phyloP scores from a whole-genome alignment of 2,888 invertebrate genomes.

The Apodemia zela region DNA sequence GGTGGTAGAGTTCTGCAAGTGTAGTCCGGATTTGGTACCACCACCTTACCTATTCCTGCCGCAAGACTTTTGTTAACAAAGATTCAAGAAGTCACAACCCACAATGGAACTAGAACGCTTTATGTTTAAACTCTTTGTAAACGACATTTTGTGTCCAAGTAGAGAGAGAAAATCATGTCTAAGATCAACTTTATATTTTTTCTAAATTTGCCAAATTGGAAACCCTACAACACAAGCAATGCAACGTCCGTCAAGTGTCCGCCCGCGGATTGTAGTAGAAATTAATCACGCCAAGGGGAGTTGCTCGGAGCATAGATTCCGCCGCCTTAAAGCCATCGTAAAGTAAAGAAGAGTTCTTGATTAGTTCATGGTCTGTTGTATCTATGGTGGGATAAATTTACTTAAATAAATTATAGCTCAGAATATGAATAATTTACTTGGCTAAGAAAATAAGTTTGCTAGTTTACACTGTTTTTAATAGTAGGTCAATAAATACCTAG shows the following conservation, averaged over 20 bases:
- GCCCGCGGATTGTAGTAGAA: conserved; percentile 32
- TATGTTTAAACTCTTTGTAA: too few relatives aligned
- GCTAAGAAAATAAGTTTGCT: not conserved
- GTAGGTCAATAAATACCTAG: too few relatives aligned
- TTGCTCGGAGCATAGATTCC: conserved; percentile 19
- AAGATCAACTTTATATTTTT: too few relatives aligned
- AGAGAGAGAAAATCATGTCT: too few relatives aligned
- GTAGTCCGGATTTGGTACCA: too few relatives aligned
- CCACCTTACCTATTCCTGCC: too few relatives aligned
- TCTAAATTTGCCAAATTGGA: not conserved
- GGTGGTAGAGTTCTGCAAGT: too few relatives aligned
- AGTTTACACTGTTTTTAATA: too few relatives aligned
- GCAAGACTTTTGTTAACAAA: too few relatives aligned
- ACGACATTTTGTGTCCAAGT: too few relatives aligned
- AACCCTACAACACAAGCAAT: conserved; percentile 27
- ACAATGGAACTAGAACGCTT: too few relatives aligned
- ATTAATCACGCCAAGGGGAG: conserved; percentile 34
- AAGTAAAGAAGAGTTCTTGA: conserved; percentile 5
- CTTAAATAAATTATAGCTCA: not conserved
- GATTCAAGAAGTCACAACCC: too few relatives aligned
- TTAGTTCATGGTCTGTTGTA: conserved; percentile 8
- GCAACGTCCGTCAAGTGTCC: conserved; percentile 37
- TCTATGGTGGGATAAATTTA: not conserved
- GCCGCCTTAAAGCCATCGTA: conserved; percentile 8
- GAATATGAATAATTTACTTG: not conserved